Percentiles rank a stretch among this genome's conserved stretches.
These are phyloP conservation scores for Yponomeuta cagnagella DNA, from an alignment of 2,888 invertebrate species.

Conservation along the genomic window DNA sequence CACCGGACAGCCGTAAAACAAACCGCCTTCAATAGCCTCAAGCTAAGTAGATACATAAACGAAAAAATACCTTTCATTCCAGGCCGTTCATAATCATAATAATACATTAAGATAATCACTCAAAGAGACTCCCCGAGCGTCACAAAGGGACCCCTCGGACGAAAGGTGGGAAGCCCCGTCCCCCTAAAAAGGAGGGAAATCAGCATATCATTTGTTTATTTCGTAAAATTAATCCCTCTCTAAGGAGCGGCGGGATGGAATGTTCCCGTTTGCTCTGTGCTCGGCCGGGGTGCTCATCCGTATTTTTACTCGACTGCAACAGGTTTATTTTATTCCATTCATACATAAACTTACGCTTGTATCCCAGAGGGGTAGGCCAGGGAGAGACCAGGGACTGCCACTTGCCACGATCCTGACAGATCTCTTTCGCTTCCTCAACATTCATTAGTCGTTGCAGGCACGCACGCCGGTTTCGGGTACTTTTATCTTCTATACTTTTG, in stretches of 20 bases:
- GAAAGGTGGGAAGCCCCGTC: neutral
- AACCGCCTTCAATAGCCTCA: neutral
- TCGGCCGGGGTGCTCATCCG: neutral
- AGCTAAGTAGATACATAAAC: neutral
- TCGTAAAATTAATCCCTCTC: conserved; percentile 57
- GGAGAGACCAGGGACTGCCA: too few species aligned
- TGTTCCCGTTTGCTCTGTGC: neutral
- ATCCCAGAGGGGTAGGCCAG: too few species aligned
- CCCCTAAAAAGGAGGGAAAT: conserved; percentile 34
- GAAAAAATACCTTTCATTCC: neutral
- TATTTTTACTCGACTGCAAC: too few species aligned
- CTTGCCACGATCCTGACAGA: too few species aligned
- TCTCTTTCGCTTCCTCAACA: too few species aligned
- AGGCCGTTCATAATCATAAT: neutral
- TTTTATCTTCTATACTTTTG: too few species aligned
- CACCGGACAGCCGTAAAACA: neutral
- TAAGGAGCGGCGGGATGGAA: conserved; percentile 40
- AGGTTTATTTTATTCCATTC: too few species aligned
- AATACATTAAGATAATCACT: conserved; percentile 2
- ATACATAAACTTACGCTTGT: too few species aligned
- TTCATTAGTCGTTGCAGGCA: too few species aligned
- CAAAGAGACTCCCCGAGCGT: neutral
- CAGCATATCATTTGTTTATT: conserved; percentile 62
- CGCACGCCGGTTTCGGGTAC: too few species aligned
- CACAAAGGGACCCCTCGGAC: neutral